phyloP scores from a whole-genome alignment of 2,888 invertebrate species.

The Macropis europaea region DNA sequence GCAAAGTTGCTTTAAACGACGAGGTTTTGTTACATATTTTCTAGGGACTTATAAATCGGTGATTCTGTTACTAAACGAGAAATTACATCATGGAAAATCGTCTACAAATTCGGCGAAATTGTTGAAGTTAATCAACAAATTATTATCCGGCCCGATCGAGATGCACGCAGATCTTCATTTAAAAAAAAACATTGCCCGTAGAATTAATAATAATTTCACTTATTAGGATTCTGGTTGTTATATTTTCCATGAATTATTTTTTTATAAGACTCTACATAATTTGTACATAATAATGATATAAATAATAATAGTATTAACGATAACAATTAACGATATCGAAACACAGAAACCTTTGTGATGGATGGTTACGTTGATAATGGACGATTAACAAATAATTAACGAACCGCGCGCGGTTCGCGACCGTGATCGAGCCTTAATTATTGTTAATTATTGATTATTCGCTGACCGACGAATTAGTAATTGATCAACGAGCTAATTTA shows the following conservation, averaged over 20 bases:
- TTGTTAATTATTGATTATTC: slow-evolving; percentile 21
- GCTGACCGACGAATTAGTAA: slow-evolving; percentile 35
- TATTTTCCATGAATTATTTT: slow-evolving; percentile 21
- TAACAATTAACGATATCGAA: slow-evolving; percentile 38
- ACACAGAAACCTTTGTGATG: slow-evolving; percentile 44
- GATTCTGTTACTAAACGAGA: background rate
- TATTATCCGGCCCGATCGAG: background rate
- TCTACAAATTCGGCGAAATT: background rate
- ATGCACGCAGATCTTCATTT: background rate
- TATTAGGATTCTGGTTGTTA: slow-evolving; percentile 6
- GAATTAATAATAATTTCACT: background rate
- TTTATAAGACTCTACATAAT: slow-evolving; percentile 27
- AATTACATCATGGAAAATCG: slow-evolving; percentile 6
- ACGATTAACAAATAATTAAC: slow-evolving; percentile 15
- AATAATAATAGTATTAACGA: slow-evolving; percentile 20
- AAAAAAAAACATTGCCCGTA: too few relatives aligned
- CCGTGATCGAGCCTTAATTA: slow-evolving; percentile 6
- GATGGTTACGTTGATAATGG: slow-evolving; percentile 15
- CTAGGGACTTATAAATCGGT: background rate
- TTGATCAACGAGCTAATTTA: slow-evolving; percentile 51
- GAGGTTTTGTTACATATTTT: background rate
- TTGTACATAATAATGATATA: slow-evolving; percentile 31
- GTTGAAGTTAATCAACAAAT: background rate
- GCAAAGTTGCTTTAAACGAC: slow-evolving; percentile 7
- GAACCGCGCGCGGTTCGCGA: too few relatives aligned